phyloP scores from a whole-genome alignment of 2,797 vertebrate genomes.

The Falco rusticolus region DNA sequence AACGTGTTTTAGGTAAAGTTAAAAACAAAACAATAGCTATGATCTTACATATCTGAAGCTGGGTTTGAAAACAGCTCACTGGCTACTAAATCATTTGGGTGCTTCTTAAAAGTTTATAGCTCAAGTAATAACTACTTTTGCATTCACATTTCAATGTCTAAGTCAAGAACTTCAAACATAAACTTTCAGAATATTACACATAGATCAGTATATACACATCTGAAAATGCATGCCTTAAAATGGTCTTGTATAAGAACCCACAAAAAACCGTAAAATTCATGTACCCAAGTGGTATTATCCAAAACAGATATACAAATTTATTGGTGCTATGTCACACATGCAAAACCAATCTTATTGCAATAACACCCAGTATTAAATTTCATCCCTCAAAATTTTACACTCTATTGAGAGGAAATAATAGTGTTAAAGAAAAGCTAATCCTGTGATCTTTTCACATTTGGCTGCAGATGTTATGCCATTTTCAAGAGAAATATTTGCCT shows the following conservation, averaged over 20 bases:
- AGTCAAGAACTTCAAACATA: not conserved
- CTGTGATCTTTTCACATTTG: slow-evolving; percentile 75
- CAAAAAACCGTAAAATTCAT: not conserved
- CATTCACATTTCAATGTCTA: not conserved
- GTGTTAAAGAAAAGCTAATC: slow-evolving; percentile 78
- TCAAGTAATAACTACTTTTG: not conserved
- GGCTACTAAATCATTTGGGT: not conserved
- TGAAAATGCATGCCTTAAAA: not conserved
- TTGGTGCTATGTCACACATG: slow-evolving; percentile 59
- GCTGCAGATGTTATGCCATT: slow-evolving; percentile 72
- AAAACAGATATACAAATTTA: not conserved
- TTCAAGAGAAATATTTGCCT: slow-evolving; percentile 71
- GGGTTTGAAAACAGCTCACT: not conserved
- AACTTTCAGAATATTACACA: not conserved
- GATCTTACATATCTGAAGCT: not conserved
- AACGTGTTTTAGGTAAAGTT: not conserved
- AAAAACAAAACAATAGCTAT: not conserved
- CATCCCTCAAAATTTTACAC: slow-evolving; percentile 75
- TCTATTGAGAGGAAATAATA: slow-evolving; percentile 78
- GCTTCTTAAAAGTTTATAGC: not conserved
- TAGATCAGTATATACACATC: not conserved
- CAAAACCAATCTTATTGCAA: slow-evolving; percentile 74
- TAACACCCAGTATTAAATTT: slow-evolving; percentile 73
- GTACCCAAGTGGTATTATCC: not conserved
- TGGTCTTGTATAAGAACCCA: not conserved